Conservation (phyloP, 2,113 vertebrate genomes). For the Heterochromis multidens region DNA sequence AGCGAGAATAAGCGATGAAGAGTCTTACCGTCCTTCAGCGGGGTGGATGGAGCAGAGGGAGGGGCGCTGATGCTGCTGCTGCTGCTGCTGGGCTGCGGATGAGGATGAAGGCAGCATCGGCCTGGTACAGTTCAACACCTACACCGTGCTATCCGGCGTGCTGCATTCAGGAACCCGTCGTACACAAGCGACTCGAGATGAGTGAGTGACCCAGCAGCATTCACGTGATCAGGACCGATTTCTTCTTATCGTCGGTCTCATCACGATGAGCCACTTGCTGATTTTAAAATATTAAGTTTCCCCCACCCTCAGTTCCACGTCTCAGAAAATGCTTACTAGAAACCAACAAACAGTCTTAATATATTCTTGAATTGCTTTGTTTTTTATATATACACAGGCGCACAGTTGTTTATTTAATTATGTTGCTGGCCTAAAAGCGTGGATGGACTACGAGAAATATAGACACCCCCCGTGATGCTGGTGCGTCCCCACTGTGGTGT, state of each 20-base stretch:
- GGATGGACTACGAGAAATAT: not conserved
- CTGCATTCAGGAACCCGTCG: slow-evolving; percentile 41
- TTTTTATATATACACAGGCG: too few relatives aligned
- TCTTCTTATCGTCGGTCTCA: too few relatives aligned
- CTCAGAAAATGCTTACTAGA: too few relatives aligned
- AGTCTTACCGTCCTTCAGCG: slow-evolving; percentile 18
- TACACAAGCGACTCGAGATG: not conserved
- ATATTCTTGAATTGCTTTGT: too few relatives aligned
- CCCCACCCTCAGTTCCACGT: too few relatives aligned
- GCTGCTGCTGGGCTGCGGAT: slow-evolving; percentile 27
- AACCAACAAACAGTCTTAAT: too few relatives aligned
- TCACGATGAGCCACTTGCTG: too few relatives aligned
- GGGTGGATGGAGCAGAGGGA: slow-evolving; percentile 24
- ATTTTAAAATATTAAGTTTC: too few relatives aligned
- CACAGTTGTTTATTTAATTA: not conserved
- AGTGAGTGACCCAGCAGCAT: not conserved
- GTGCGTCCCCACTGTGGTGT: not conserved
- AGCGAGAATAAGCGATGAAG: not conserved
- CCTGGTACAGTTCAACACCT: slow-evolving; percentile 10
- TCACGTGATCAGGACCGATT: not conserved
- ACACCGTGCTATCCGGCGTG: slow-evolving; percentile 17
- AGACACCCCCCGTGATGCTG: not conserved
- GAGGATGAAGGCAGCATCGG: slow-evolving; percentile 25
- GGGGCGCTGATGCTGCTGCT: slow-evolving; percentile 22
- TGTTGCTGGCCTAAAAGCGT: accelerated